Conservation (phyloP, 2,797 vertebrate species). For the Micromesistius poutassou region DNA sequence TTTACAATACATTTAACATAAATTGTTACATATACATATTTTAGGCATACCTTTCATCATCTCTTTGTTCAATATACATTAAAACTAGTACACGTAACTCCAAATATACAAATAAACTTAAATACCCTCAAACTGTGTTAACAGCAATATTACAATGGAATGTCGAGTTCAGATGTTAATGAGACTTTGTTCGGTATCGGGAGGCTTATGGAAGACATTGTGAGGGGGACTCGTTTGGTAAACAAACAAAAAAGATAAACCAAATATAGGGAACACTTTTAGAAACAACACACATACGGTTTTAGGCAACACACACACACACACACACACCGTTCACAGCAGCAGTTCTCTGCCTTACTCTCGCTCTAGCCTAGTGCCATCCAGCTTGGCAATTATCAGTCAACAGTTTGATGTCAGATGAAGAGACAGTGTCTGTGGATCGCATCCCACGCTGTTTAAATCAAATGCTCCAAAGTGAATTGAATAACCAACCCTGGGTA, state of each 20-base stretch:
- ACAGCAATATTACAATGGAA: conserved; percentile 88
- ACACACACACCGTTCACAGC: conserved; percentile 43
- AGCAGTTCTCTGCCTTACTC: conserved; percentile 51
- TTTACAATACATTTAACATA: conserved; percentile 94
- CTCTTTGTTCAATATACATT: conserved; percentile 91
- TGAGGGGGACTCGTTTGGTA: conserved; percentile 71
- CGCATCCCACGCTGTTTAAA: neutral
- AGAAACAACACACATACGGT: conserved; percentile 33
- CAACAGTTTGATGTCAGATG: conserved; percentile 49
- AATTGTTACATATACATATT: conserved; percentile 78
- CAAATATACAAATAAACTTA: conserved; percentile 91
- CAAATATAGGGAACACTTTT: conserved; percentile 18
- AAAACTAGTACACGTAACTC: conserved; percentile 88
- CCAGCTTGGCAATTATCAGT: conserved; percentile 37
- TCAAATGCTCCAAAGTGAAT: conserved; percentile 40
- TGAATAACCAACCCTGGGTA: conserved; percentile 25
- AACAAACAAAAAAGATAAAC: conserved; percentile 28
- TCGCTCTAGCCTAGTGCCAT: neutral
- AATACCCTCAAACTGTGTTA: conserved; percentile 87
- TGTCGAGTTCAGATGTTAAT: conserved; percentile 74
- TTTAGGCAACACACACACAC: neutral
- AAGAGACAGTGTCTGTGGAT: conserved; percentile 22
- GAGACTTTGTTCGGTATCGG: conserved; percentile 70
- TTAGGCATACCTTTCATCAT: conserved; percentile 81
- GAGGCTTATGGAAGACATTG: conserved; percentile 74